These are phyloP conservation scores for Astreopora myriophthalma DNA, from an alignment of 64 coral and sea anemone genomes.

Conservation along the genomic window DNA sequence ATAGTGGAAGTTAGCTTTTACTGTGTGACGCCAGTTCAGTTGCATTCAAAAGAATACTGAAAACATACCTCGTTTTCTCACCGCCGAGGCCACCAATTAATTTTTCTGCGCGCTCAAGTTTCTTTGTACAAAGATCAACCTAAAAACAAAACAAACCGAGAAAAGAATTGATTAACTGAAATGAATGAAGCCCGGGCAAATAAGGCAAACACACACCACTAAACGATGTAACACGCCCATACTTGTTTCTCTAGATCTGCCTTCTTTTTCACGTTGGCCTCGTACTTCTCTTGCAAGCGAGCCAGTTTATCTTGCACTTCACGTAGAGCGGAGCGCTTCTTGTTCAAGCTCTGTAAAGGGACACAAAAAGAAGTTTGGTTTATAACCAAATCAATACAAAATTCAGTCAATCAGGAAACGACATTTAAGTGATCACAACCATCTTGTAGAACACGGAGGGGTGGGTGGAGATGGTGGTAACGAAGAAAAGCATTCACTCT, in stretches of 20 bases:
- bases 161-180: background rate
- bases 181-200: background rate
- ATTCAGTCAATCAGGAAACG: too few species aligned
- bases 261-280: conserved; percentile 97
- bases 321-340: conserved; percentile 90
- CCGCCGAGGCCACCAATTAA: conserved; percentile 95
- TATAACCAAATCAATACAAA: background rate
- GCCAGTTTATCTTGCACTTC: conserved; percentile 98
- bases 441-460: background rate
- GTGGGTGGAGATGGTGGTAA: background rate
- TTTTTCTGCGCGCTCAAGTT: conserved; percentile 98
- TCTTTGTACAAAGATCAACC: conserved; percentile 99
- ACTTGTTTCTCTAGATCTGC: conserved; percentile 98
- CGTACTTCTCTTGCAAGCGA: conserved; percentile 96
- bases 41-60: background rate
- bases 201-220: background rate
- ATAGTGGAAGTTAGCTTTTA: too few species aligned
- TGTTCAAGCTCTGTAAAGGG: conserved; percentile 77
- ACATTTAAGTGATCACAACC: too few species aligned
- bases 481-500: background rate
- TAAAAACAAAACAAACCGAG: background rate
- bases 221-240: background rate
- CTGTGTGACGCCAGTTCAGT: background rate
- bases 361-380: background rate
- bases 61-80: conserved; percentile 92